These are phyloP conservation scores for Trematomus loennbergii DNA, from an alignment of 2,113 vertebrate species.

Conservation along the genomic window DNA sequence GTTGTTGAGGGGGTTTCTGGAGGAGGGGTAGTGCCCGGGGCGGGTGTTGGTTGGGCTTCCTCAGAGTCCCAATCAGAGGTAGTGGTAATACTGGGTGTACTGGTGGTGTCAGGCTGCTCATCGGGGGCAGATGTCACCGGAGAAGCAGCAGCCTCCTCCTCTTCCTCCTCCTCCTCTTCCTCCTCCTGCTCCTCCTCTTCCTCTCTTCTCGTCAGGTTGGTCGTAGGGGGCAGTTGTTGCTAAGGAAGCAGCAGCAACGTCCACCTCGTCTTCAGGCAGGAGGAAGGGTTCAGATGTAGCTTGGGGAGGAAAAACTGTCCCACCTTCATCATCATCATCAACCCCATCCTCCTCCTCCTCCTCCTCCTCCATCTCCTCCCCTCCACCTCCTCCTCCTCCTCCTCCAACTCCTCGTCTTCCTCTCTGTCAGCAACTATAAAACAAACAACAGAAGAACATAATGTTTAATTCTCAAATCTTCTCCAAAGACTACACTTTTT, in stretches of 20 bases:
- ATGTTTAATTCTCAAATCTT: background rate
- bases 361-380: background rate
- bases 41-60: background rate
- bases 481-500: background rate
- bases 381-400: background rate
- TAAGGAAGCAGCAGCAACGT: no score
- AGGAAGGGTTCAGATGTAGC: no score
- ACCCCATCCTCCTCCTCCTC: background rate
- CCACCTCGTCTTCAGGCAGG: background rate
- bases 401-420: background rate
- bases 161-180: background rate
- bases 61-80: background rate
- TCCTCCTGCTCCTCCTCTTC: background rate
- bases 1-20: background rate
- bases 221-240: no score
- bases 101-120: background rate
- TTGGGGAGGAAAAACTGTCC: background rate
- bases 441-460: background rate
- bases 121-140: background rate
- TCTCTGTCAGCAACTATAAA: constrained; percentile 32
- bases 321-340: background rate
- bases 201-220: background rate
- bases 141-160: background rate
- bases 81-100: background rate
- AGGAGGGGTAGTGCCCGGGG: background rate